Evolutionary conservation across 2,797 vertebrate genomes (phyloP).

Genomic region (Rhinoraja longicauda): DNA sequence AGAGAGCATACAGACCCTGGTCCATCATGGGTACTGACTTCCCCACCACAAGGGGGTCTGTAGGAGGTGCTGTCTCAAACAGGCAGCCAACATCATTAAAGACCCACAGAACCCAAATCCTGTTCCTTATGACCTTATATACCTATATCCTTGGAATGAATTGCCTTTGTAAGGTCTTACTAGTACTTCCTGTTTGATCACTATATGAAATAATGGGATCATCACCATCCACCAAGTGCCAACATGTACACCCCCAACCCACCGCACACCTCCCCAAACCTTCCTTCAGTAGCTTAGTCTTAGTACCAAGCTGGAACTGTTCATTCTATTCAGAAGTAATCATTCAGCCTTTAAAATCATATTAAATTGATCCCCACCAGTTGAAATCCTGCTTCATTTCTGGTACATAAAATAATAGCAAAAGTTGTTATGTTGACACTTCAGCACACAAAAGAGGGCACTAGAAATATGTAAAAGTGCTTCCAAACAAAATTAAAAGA

Average conservation of each 20-base stretch:
- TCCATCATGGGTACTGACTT: no score
- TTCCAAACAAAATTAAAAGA: constrained; percentile 6
- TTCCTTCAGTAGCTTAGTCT: no score
- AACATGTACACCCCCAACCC: no score
- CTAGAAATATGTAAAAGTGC: background rate
- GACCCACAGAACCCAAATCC: no score
- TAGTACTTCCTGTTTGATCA: background rate
- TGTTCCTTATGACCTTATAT: no score
- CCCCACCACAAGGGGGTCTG: no score
- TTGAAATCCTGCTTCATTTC: background rate
- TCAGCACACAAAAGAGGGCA: background rate
- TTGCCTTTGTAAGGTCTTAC: background rate
- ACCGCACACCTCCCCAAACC: no score
- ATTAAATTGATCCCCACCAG: background rate
- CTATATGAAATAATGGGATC: background rate
- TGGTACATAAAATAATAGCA: background rate
- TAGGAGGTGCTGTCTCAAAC: no score
- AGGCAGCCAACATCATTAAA: no score
- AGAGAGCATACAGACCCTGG: no score
- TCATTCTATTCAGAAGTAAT: background rate
- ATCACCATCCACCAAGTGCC: background rate
- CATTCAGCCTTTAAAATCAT: background rate
- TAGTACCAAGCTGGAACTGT: background rate
- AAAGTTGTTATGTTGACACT: background rate
- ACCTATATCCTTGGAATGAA: background rate